Evolutionary conservation across 2,888 invertebrate genomes (phyloP).

Genomic region (Himalopsyche tibetana): DNA sequence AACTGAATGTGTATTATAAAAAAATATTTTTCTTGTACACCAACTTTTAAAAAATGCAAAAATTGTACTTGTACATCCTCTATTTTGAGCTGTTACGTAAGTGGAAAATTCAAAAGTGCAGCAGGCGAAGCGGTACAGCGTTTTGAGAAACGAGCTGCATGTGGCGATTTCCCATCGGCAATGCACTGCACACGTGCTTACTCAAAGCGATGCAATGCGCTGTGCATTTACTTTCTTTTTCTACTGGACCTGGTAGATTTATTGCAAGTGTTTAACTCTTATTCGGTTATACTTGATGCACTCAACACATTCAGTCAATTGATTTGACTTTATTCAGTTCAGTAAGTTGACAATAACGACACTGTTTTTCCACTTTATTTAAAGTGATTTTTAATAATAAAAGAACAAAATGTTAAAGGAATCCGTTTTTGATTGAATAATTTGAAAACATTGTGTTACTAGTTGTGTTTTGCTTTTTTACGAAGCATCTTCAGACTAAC

Average conservation of each 20-base stretch:
- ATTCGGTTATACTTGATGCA: neutral
- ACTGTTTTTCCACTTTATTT: neutral
- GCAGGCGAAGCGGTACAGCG: neutral
- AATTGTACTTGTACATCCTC: no score
- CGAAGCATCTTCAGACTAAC: no score
- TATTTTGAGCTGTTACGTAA: neutral
- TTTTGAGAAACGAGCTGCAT: constrained; percentile 30
- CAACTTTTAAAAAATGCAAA: no score
- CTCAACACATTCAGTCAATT: constrained; percentile 3
- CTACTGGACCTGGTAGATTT: neutral
- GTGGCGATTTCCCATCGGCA: constrained; percentile 15
- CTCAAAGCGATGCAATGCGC: neutral
- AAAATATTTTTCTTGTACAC: no score
- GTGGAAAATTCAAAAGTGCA: neutral
- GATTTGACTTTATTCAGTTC: neutral
- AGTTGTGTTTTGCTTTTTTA: no score
- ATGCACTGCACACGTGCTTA: constrained; percentile 14
- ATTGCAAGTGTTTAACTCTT: constrained; percentile 13
- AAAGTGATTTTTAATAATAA: no score
- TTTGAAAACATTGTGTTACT: no score
- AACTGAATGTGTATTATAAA: no score
- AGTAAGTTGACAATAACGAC: neutral
- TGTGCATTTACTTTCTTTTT: constrained; percentile 19
- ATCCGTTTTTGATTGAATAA: no score
- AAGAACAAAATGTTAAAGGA: no score